Percentiles rank a stretch among this genome's conserved stretches.
These are phyloP conservation scores for Cantharis lateralis DNA, from an alignment of 2,888 invertebrate genomes.

Conservation along the genomic window DNA sequence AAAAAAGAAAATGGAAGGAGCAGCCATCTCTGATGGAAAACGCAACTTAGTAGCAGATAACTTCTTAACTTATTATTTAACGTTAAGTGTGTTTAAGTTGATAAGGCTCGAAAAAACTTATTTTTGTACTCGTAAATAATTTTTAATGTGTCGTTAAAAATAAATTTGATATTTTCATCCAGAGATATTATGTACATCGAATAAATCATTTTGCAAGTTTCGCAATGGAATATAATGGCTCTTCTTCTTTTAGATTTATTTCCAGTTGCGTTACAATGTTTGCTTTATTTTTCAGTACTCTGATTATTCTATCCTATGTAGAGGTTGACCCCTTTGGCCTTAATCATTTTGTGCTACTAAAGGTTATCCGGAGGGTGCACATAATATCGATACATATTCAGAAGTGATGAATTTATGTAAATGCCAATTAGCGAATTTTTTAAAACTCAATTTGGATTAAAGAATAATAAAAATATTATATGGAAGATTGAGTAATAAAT, in stretches of 20 bases:
- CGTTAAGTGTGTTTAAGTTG: background rate
- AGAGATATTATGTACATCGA: background rate
- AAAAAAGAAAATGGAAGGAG: background rate
- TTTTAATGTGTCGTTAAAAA: background rate
- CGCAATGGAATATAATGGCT: background rate
- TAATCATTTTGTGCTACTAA: background rate
- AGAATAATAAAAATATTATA: background rate
- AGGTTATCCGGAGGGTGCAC: background rate
- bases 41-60: background rate
- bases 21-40: background rate
- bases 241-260: background rate
- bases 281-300: background rate
- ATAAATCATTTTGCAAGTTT: background rate
- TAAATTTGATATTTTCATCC: background rate
- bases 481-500: background rate
- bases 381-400: background rate
- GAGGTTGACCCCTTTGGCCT: background rate
- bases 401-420: background rate
- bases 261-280: background rate
- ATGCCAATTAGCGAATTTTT: background rate
- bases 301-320: background rate
- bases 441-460: background rate
- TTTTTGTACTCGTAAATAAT: background rate
- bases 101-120: background rate
- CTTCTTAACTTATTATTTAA: background rate